Conservation (phyloP, 2,113 vertebrate species). For the Mustelus asterias region DNA sequence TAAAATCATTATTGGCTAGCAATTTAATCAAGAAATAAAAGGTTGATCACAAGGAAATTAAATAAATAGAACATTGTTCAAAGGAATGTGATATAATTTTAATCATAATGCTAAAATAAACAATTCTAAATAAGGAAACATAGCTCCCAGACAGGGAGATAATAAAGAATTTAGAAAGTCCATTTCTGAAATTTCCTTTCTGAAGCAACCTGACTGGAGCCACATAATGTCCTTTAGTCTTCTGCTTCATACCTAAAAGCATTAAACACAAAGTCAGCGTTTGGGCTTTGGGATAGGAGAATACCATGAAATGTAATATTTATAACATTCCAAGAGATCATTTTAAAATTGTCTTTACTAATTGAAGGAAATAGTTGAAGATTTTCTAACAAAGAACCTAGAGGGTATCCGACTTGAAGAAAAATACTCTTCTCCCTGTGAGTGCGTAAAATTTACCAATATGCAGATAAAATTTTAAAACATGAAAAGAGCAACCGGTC, state of each 20-base stretch:
- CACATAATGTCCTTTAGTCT: conserved; percentile 47
- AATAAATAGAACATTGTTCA: background rate
- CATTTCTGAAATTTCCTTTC: conserved; percentile 31
- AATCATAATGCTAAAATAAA: background rate
- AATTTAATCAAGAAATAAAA: background rate
- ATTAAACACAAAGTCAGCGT: background rate
- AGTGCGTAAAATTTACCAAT: background rate
- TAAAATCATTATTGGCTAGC: background rate
- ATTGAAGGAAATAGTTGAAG: background rate
- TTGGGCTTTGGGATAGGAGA: background rate
- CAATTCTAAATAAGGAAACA: background rate
- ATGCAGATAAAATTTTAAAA: background rate
- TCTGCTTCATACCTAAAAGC: conserved; percentile 57
- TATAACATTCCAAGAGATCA: background rate
- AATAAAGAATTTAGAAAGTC: background rate
- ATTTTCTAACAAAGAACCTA: background rate
- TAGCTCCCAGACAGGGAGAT: background rate
- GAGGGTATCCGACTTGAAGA: background rate
- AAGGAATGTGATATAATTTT: background rate
- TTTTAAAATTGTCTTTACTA: background rate
- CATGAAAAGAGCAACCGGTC: background rate
- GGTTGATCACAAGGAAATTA: background rate
- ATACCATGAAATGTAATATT: background rate
- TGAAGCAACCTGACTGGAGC: conserved; percentile 41
- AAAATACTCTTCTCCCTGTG: background rate